Percentiles rank a stretch among this genome's conserved stretches.
phyloP scores from a whole-genome alignment of 2,113 vertebrate species.

The Lichenostomus cassidix region DNA sequence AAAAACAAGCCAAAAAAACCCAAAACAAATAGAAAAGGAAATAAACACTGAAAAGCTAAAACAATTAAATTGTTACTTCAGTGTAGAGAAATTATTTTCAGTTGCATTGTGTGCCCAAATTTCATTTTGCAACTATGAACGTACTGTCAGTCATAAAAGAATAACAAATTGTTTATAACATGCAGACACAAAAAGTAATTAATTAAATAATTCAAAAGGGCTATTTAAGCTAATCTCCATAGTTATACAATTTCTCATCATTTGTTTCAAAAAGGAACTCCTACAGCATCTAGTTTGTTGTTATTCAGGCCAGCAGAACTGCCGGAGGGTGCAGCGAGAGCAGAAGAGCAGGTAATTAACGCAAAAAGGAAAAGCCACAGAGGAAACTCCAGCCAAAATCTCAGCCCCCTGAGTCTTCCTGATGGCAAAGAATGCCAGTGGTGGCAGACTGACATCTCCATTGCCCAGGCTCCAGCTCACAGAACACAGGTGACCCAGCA shows the following conservation, averaged over 20 bases:
- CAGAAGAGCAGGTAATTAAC: background rate
- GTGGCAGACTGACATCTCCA: background rate
- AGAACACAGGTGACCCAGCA: background rate
- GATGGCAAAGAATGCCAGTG: background rate
- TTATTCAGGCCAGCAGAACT: background rate
- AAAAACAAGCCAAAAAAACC: background rate
- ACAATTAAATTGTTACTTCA: background rate
- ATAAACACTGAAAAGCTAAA: background rate
- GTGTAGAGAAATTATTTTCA: background rate
- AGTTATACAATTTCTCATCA: background rate
- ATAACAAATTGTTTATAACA: background rate
- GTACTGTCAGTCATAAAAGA: background rate
- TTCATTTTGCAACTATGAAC: background rate
- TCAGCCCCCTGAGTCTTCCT: background rate
- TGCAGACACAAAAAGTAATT: background rate
- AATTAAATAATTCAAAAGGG: background rate
- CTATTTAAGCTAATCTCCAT: background rate
- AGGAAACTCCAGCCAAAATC: background rate
- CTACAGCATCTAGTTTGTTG: background rate
- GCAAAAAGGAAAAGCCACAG: background rate
- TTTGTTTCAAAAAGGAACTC: constrained; percentile 5
- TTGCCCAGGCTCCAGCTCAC: background rate
- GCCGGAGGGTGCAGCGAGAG: background rate
- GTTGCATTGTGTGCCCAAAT: background rate
- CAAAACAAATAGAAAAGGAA: background rate